A percentile compares a stretch with the other conserved stretches of the same genome.
These are phyloP conservation scores for cat (Felis catus) DNA, from an alignment of 2,113 vertebrate genomes.

Conservation along the genomic window F.catus_Fca126_mat1.0 CM031412.1:36490501-36491000, in stretches of 20 bases:
- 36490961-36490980: not conserved
- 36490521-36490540: too few species aligned
- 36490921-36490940: not conserved
- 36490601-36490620: too few species aligned
- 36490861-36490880: not conserved
- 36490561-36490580: too few species aligned
- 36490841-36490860: not conserved
- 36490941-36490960: not conserved
- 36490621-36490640: too few species aligned
- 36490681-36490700: too few species aligned
- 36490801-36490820: not conserved
- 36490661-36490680: too few species aligned
- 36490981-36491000: not conserved
- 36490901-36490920: not conserved
- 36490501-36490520: too few species aligned
- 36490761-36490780: not conserved
- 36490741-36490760: not conserved
- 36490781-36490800: not conserved
- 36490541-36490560: too few species aligned
- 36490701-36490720: not conserved
- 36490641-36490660: too few species aligned
- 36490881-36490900: not conserved
- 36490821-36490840: not conserved
- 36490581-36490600: too few species aligned
- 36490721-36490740: not conserved